phyloP scores from a whole-genome alignment of 2,888 invertebrate species.

The Hemithea aestivaria region DNA sequence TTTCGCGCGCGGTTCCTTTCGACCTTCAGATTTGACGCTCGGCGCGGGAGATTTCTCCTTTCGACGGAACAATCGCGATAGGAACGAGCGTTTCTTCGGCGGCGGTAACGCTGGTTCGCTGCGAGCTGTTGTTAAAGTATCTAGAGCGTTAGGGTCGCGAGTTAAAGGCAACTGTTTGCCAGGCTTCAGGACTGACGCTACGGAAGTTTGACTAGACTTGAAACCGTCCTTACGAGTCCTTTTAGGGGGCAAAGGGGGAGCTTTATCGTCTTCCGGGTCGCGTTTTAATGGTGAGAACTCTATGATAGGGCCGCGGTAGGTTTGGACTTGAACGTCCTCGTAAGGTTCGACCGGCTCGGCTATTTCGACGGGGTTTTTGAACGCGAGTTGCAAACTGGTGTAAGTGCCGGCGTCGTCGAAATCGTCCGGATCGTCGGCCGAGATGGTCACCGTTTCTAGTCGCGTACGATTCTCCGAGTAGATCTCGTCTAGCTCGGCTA shows the following conservation, averaged over 20 bases:
- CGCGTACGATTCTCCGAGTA: conserved; percentile 86
- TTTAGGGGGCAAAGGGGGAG: conserved; percentile 91
- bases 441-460: conserved; percentile 61
- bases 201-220: conserved; percentile 65
- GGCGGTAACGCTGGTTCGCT: conserved; percentile 70
- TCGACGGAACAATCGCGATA: conserved; percentile 67
- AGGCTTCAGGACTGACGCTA: conserved; percentile 60
- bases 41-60: conserved; percentile 70
- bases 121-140: conserved; percentile 47
- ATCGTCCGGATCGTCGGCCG: conserved; percentile 77
- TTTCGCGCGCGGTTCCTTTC: conserved; percentile 51
- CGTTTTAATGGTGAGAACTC: conserved; percentile 73
- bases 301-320: conserved; percentile 74
- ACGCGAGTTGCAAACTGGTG: conserved; percentile 90
- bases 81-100: conserved; percentile 68
- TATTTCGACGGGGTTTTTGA: conserved; percentile 87
- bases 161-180: conserved; percentile 55
- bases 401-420: conserved; percentile 90
- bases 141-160: conserved; percentile 39
- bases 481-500: conserved; percentile 89
- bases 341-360: conserved; percentile 70
- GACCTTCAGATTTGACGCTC: conserved; percentile 58
- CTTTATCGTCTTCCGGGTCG: conserved; percentile 68
- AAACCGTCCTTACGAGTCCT: conserved; percentile 75
- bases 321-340: conserved; percentile 79